A percentile compares a stretch with the other conserved stretches of the same genome.
phyloP scores from a whole-genome alignment of 2,113 vertebrate species.

The Chloroceryle aenea region DNA sequence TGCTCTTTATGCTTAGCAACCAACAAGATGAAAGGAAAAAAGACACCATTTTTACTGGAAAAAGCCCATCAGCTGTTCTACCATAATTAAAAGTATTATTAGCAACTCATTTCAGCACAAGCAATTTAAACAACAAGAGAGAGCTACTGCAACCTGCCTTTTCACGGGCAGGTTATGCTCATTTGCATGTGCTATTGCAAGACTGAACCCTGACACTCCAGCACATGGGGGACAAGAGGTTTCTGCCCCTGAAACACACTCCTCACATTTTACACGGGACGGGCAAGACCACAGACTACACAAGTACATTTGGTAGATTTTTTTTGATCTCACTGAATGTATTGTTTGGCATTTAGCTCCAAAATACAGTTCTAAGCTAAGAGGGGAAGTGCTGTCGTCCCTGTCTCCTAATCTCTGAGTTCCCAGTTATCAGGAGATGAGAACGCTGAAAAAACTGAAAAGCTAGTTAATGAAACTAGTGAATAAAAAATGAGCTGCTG shows the following conservation, averaged over 20 bases:
- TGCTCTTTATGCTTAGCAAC: not conserved
- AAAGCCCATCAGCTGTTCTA: not conserved
- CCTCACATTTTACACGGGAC: rapidly evolving
- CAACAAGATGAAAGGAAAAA: not conserved
- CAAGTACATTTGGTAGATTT: not conserved
- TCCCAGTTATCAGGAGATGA: not conserved
- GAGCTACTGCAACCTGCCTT: not conserved
- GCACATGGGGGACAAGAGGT: not conserved
- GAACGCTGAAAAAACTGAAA: not conserved
- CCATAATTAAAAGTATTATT: not conserved
- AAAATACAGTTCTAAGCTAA: not conserved
- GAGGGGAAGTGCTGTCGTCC: not conserved
- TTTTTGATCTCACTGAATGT: not conserved
- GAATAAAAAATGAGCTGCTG: not conserved
- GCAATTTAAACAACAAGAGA: not conserved
- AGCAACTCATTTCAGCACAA: not conserved
- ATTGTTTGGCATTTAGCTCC: not conserved
- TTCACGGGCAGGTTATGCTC: not conserved
- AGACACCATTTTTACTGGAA: not conserved
- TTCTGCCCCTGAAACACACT: not conserved
- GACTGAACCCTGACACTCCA: not conserved
- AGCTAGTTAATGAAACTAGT: not conserved
- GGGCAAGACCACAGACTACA: not conserved
- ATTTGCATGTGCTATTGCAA: not conserved
- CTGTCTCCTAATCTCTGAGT: not conserved